Evolutionary conservation across 1,140 invertebrate genomes (phyloP).

Genomic region (Bombus consobrinus): DNA sequence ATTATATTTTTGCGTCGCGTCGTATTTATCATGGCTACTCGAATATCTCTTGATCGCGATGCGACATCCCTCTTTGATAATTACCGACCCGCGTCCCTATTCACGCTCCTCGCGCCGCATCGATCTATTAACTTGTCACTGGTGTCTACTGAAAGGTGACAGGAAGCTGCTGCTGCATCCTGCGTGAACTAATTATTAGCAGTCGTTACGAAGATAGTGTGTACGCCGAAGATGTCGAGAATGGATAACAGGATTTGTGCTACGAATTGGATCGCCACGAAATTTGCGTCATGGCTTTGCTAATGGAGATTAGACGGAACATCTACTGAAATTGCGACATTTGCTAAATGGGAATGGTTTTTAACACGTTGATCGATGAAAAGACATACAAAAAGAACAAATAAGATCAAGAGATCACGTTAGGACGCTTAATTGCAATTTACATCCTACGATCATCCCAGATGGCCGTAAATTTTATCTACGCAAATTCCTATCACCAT

Average conservation of each 20-base stretch:
- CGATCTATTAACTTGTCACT: slow-evolving; percentile 61
- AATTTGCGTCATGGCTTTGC: not conserved
- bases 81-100: slow-evolving; percentile 52
- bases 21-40: slow-evolving; percentile 37
- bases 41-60: slow-evolving; percentile 27
- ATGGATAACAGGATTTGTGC: not conserved
- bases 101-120: slow-evolving; percentile 46
- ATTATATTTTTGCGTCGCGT: not conserved
- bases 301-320: not conserved
- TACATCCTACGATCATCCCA: not conserved
- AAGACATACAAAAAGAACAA: not conserved
- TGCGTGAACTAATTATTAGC: slow-evolving; percentile 35
- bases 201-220: slow-evolving; percentile 20
- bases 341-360: not conserved
- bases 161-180: not conserved
- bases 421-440: not conserved
- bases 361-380: not conserved
- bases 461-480: not conserved
- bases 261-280: not conserved
- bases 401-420: not conserved
- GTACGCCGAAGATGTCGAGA: not conserved
- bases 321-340: not conserved
- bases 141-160: slow-evolving; percentile 36
- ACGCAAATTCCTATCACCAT: not conserved
- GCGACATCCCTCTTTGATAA: slow-evolving; percentile 63